These are phyloP conservation scores for Glaucomys volans DNA, from an alignment of 2,113 vertebrate species.

Conservation along the genomic window DNA sequence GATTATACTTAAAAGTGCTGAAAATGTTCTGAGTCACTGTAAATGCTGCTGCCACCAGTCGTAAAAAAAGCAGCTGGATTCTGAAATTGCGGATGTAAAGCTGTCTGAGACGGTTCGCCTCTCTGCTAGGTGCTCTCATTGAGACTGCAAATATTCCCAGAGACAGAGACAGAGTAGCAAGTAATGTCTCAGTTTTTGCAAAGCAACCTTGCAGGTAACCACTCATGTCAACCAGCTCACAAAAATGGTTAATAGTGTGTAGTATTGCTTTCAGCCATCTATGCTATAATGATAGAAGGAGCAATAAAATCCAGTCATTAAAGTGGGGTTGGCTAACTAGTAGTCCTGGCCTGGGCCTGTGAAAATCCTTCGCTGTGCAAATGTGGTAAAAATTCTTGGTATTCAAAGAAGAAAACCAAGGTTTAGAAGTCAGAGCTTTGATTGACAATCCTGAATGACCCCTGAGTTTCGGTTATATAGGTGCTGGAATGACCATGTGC, in stretches of 20 bases:
- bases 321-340: background rate
- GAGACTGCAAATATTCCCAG: accelerated
- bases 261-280: background rate
- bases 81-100: background rate
- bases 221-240: background rate
- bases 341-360: background rate
- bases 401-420: background rate
- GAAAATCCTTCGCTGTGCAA: background rate
- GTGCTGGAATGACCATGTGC: background rate
- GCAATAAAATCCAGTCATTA: background rate
- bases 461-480: background rate
- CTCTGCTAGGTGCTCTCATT: accelerated
- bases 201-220: background rate
- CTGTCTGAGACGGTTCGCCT: background rate
- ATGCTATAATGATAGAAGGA: background rate
- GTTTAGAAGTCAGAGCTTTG: background rate
- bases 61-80: background rate
- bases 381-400: background rate
- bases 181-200: background rate
- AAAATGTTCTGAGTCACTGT: background rate
- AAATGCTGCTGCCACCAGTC: background rate
- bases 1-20: background rate
- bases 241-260: background rate
- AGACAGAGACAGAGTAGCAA: background rate
- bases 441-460: accelerated